Evolutionary conservation across 2,888 invertebrate genomes (phyloP).

Genomic region (Epicampocera succincta): DNA sequence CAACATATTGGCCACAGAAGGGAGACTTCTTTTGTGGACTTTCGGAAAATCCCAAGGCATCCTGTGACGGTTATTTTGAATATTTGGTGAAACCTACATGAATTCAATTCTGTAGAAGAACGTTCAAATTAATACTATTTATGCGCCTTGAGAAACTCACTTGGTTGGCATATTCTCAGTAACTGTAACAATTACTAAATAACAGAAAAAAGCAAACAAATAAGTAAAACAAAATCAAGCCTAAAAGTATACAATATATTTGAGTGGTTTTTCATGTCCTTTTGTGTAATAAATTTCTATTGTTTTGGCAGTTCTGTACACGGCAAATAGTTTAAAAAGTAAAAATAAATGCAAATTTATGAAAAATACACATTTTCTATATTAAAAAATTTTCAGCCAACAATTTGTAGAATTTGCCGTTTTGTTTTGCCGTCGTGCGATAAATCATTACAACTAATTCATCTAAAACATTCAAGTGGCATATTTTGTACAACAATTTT

Average conservation of each 20-base stretch:
- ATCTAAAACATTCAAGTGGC: background rate
- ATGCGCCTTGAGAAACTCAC: background rate
- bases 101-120: too few species aligned
- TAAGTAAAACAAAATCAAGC: conserved; percentile 40
- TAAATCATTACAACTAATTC: conserved; percentile 41
- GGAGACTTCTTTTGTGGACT: too few species aligned
- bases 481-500: background rate
- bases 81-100: too few species aligned
- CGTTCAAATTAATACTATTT: too few species aligned
- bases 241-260: conserved; percentile 62
- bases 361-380: conserved; percentile 58
- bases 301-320: conserved; percentile 40
- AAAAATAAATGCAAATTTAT: conserved; percentile 56
- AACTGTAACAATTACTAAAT: conserved; percentile 21
- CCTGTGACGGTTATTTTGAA: too few species aligned
- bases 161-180: conserved; percentile 8
- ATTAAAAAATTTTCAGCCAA: conserved; percentile 55
- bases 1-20: too few species aligned
- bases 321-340: conserved; percentile 44
- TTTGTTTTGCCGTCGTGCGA: background rate
- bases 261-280: conserved; percentile 67
- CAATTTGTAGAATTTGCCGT: conserved; percentile 26
- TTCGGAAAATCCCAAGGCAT: too few species aligned
- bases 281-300: conserved; percentile 55
- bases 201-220: background rate